A percentile compares a stretch with the other conserved stretches of the same genome.
phyloP scores from a whole-genome alignment of 2,888 invertebrate species.

The Alloplasta piceator region DNA sequence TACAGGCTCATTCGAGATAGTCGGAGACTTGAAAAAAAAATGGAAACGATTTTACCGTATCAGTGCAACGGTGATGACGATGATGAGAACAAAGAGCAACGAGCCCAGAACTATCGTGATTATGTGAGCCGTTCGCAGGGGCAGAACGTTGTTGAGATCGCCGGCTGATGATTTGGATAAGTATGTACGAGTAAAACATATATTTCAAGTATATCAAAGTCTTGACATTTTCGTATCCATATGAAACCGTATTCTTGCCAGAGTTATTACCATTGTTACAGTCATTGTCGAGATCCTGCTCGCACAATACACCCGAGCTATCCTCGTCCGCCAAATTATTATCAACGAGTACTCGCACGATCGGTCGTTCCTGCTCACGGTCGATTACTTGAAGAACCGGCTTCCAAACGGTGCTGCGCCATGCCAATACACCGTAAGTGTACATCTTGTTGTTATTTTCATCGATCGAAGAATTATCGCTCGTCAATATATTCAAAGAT shows the following conservation, averaged over 20 bases:
- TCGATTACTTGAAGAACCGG: slow-evolving; percentile 83
- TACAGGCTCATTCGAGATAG: slow-evolving; percentile 74
- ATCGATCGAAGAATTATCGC: slow-evolving; percentile 75
- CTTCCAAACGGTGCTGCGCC: slow-evolving; percentile 82
- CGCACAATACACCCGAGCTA: slow-evolving; percentile 72
- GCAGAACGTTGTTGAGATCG: slow-evolving; percentile 72
- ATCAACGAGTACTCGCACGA: slow-evolving; percentile 69
- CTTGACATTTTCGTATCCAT: background rate
- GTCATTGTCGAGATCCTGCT: slow-evolving; percentile 71
- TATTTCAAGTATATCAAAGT: slow-evolving; percentile 4
- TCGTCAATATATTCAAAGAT: slow-evolving; percentile 73
- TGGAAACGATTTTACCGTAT: slow-evolving; percentile 76
- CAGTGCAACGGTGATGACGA: slow-evolving; percentile 78
- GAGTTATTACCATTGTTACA: slow-evolving; percentile 79
- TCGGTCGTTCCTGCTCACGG: slow-evolving; percentile 77
- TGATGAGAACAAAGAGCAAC: slow-evolving; percentile 78
- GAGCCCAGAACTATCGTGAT: slow-evolving; percentile 81
- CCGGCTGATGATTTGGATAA: slow-evolving; percentile 57
- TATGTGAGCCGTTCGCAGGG: slow-evolving; percentile 80
- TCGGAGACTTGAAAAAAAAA: background rate
- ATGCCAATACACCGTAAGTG: slow-evolving; percentile 77
- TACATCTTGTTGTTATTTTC: slow-evolving; percentile 80
- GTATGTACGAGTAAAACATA: slow-evolving; percentile 4
- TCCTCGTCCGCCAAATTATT: slow-evolving; percentile 73
- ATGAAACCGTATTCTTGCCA: background rate